phyloP scores from a whole-genome alignment of 1,140 invertebrate species.

The Aculops lycopersici region DNA sequence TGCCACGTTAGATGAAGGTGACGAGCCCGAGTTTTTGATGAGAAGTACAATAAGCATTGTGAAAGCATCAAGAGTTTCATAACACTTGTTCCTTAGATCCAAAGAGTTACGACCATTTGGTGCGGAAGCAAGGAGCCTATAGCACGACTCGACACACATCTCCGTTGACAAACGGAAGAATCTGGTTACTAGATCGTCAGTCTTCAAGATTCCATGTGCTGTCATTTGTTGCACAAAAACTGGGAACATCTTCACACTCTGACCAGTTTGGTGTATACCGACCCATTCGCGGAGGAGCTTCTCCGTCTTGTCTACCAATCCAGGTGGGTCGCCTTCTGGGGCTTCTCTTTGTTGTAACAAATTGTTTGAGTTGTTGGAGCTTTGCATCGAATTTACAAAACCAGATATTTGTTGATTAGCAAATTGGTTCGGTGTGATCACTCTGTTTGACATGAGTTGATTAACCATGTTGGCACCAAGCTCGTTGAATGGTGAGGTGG shows the following conservation, averaged over 20 bases:
- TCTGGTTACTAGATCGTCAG: slow-evolving; percentile 76
- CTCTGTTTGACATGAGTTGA: no score
- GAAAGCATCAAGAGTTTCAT: slow-evolving; percentile 75
- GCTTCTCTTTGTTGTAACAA: no score
- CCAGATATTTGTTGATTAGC: no score
- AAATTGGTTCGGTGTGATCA: no score
- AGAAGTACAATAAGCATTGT: slow-evolving; percentile 68
- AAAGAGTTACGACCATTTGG: slow-evolving; percentile 16
- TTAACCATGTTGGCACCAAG: no score
- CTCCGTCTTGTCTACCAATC: slow-evolving; percentile 76
- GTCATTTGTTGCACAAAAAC: slow-evolving; percentile 43
- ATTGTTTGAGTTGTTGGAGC: no score
- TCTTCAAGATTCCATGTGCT: slow-evolving; percentile 50
- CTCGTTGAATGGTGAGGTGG: neutral
- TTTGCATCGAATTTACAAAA: no score
- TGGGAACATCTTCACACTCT: slow-evolving; percentile 65
- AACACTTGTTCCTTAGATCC: slow-evolving; percentile 55
- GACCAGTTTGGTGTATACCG: slow-evolving; percentile 41
- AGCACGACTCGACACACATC: slow-evolving; percentile 79
- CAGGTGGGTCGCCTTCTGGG: slow-evolving; percentile 46
- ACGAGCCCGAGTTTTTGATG: slow-evolving; percentile 44
- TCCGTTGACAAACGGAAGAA: slow-evolving; percentile 90
- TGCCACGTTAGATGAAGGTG: slow-evolving; percentile 23
- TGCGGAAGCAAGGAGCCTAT: slow-evolving; percentile 29
- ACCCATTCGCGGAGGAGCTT: slow-evolving; percentile 79